Conservation (phyloP, 92 coral and sea anemone species). For the Meandrina meandrites region DNA sequence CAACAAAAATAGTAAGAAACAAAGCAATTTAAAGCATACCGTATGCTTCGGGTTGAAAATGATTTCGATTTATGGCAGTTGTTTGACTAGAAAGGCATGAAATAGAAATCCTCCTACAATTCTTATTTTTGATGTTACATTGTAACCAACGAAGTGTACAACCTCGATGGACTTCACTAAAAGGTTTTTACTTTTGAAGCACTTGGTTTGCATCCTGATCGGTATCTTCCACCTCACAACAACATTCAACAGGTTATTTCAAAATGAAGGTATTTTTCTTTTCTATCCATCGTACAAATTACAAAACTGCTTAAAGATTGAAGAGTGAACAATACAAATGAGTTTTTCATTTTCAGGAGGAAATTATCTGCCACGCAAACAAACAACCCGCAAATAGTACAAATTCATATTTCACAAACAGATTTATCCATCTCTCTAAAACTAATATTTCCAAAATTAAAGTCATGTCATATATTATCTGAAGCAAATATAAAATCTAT, state of each 20-base stretch:
- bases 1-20: constrained; percentile 30
- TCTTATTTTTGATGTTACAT: not conserved
- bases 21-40: not conserved
- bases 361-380: constrained; percentile 44
- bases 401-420: constrained; percentile 50
- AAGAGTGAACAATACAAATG: constrained; percentile 6
- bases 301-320: constrained; percentile 3
- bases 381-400: constrained; percentile 25
- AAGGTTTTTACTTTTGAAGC: not conserved
- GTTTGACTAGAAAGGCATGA: not conserved
- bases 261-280: not conserved
- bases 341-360: not conserved
- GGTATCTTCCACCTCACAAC: not conserved
- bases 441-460: constrained; percentile 68
- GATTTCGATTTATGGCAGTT: not conserved
- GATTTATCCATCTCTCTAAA: constrained; percentile 33
- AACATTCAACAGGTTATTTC: not conserved
- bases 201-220: not conserved
- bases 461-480: constrained; percentile 74
- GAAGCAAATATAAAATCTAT: constrained; percentile 83
- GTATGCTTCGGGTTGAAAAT: not conserved
- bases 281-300: constrained; percentile 17
- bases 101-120: not conserved
- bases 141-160: not conserved
- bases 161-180: not conserved